Base-by-base conservation (phyloP, 2,888 invertebrate genomes). In the Craniophora ligustri region DNA sequence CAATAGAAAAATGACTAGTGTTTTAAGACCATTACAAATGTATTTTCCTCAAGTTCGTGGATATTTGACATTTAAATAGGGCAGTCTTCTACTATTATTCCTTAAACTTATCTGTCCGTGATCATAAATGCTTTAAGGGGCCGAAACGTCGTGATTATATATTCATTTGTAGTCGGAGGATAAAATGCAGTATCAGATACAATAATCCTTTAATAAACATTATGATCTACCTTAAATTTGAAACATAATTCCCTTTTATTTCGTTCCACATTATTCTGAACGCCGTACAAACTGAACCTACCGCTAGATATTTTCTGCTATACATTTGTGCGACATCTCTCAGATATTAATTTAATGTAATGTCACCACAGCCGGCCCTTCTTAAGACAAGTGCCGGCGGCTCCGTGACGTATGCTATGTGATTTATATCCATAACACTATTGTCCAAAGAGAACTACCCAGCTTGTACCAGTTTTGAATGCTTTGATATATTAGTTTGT, bases 301-400 rank as follows among this genome's bases (percentile, higher is more conserved):
- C 63, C 67, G 55, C 8, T 13, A 8, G 0, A n/a, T 6, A 23
- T 26, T 14, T 34, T 8, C 5, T 11, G 0, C 0, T 1, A 0
- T 26, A n/a, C 5, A 3, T 13, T 1, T 4, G 11, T n/a, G 35
- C 26, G 55, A 67, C 89, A 89, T 85, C 85, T 84, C 82, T 80
- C 69, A 76, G 81, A 88, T 84, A 90, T 89, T 89, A 89, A 86
- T 85, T 82, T 86, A 60, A 75, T 71, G 72, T 65, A 84, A 90
- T 84, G 83, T 78, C 69, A 21, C 36, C 70, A 21, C 21, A 2
- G 15, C 10, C 11, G 14, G 72, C 72, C 18, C 50, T 61, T 70
- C 75, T 73, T 74, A 82, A 82, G 85, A 83, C 75, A 74, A 80
- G 78, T 79, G 82, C 77, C 76, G 61, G 60, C 61, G 72, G 75